phyloP scores from a whole-genome alignment of 2,888 invertebrate genomes.

The Heliconius hortense region DNA sequence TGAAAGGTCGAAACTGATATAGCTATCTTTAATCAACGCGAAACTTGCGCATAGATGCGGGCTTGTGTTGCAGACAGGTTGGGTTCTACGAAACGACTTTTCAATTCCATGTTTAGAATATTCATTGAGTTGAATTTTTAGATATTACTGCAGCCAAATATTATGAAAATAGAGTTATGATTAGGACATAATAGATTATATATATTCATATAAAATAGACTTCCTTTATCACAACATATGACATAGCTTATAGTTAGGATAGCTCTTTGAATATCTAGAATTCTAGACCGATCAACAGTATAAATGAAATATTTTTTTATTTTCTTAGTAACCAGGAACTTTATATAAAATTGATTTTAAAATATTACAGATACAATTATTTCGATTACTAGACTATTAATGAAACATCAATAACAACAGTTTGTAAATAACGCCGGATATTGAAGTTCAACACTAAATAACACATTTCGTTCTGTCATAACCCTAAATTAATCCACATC shows the following conservation, averaged over 20 bases:
- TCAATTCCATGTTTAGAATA: neutral
- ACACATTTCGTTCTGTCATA: slow-evolving; percentile 26
- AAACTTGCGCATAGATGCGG: slow-evolving; percentile 74
- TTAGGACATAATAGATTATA: neutral
- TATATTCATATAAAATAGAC: neutral
- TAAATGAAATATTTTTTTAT: neutral
- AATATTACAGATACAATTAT: neutral
- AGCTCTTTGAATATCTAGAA: too few species aligned
- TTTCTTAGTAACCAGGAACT: neutral
- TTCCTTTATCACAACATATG: neutral
- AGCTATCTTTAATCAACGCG: slow-evolving; percentile 79
- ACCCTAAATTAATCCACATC: slow-evolving; percentile 50
- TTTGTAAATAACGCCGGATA: slow-evolving; percentile 1
- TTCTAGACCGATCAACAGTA: neutral
- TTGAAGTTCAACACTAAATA: slow-evolving; percentile 17
- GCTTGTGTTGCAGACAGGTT: slow-evolving; percentile 56
- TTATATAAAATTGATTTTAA: too few species aligned
- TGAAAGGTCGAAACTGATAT: slow-evolving; percentile 80
- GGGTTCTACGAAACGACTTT: slow-evolving; percentile 21
- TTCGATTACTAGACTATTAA: neutral
- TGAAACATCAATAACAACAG: slow-evolving; percentile 11
- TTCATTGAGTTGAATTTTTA: neutral
- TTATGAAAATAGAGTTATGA: neutral
- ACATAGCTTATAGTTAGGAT: neutral
- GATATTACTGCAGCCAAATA: neutral